Percentiles rank a stretch among this genome's conserved stretches.
These are phyloP conservation scores for Macroramphosus scolopax DNA, from an alignment of 2,797 vertebrate genomes.

Conservation along the genomic window DNA sequence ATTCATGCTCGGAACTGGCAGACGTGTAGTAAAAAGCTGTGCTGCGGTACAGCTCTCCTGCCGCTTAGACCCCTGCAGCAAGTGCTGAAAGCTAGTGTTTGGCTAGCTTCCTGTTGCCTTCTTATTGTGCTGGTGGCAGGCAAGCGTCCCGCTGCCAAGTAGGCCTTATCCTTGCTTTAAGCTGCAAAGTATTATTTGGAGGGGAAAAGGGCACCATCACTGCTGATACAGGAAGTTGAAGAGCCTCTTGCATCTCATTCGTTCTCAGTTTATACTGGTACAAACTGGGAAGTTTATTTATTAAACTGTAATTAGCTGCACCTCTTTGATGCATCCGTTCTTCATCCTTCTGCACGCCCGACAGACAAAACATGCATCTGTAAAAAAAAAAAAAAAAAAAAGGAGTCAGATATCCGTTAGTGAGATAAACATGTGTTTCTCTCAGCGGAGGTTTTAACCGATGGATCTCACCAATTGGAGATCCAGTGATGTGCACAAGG, in stretches of 20 bases:
- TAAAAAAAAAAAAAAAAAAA: constrained; percentile 9
- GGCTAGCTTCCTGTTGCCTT: constrained; percentile 62
- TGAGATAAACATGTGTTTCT: constrained; percentile 28
- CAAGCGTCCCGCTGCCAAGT: constrained; percentile 53
- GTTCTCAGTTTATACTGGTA: no score
- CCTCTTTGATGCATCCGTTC: neutral
- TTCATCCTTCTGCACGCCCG: no score
- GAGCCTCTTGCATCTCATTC: no score
- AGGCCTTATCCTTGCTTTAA: constrained; percentile 61
- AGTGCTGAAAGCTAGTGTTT: constrained; percentile 58
- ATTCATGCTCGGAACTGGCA: constrained; percentile 65
- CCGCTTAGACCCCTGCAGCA: constrained; percentile 50
- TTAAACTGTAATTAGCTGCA: constrained; percentile 1
- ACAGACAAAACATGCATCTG: constrained; percentile 15
- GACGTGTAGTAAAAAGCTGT: constrained; percentile 50
- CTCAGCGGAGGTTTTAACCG: constrained; percentile 12
- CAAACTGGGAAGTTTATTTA: no score
- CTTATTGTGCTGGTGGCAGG: constrained; percentile 65
- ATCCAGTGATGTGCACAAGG: neutral
- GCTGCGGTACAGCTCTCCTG: constrained; percentile 45
- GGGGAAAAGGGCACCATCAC: constrained; percentile 1
- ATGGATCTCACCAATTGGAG: constrained; percentile 11
- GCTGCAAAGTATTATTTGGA: constrained; percentile 34
- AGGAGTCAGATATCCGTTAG: constrained; percentile 31
- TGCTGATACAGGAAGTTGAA: constrained; percentile 25